Evolutionary conservation across 2,797 vertebrate species (phyloP).

Genomic region (Danio choprae): DNA sequence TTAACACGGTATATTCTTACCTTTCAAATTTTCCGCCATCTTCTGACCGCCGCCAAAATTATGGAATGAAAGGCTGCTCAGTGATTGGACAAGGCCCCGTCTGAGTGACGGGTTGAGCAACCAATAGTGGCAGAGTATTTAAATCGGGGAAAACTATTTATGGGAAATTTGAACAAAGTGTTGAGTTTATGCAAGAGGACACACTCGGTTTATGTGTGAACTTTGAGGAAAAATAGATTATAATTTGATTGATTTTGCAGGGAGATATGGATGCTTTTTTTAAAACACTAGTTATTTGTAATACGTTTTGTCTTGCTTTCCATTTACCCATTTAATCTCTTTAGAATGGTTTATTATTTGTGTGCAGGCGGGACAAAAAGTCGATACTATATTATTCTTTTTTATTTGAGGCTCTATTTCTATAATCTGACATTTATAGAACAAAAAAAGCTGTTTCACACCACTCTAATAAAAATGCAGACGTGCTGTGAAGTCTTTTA

Average conservation of each 20-base stretch:
- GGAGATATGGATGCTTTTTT: not conserved
- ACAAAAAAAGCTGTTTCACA: not conserved
- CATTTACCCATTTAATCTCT: not conserved
- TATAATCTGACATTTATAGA: not conserved
- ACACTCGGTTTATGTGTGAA: no score
- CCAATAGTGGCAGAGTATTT: slow-evolving; percentile 52
- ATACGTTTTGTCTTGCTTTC: not conserved
- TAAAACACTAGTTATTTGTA: not conserved
- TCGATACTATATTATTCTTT: not conserved
- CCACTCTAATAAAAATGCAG: not conserved
- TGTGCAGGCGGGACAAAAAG: not conserved
- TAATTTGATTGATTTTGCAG: no score
- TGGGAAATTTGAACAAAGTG: not conserved
- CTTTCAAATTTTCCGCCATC: slow-evolving; percentile 71
- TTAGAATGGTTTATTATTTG: not conserved
- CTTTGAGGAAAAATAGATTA: not conserved
- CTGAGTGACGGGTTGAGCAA: slow-evolving; percentile 33
- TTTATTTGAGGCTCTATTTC: not conserved
- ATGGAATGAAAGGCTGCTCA: slow-evolving; percentile 27
- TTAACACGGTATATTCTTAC: slow-evolving; percentile 52
- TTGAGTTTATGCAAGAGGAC: no score
- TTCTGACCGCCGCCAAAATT: slow-evolving; percentile 67
- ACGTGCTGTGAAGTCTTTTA: slow-evolving; percentile 10
- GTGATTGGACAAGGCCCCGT: slow-evolving; percentile 48
- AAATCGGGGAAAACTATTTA: not conserved